Evolutionary conservation across 1,140 invertebrate species (phyloP), one percentile per base, ranked within the genome.

Genomic region (Bombyx mori): DNA sequence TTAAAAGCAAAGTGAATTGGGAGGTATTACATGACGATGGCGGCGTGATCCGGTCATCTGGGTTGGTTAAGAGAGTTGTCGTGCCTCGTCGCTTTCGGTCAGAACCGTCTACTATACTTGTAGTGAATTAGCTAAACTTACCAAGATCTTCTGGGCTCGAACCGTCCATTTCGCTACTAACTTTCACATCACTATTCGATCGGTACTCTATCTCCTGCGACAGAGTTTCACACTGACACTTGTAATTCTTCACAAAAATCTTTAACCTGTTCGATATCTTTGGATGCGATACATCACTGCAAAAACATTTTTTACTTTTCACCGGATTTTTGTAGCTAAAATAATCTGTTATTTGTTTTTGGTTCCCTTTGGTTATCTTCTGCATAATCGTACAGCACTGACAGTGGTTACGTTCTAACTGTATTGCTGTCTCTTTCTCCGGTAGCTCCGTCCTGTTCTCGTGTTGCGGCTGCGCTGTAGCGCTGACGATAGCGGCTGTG

Each of bases 321-420:
- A 6, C n/a, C 12, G 22, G 51, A 8, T 48, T 48, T 57, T 35
- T 67, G 68, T 42, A 22, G 52, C 56, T 61, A 65, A 56, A 82
- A 75, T 69, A 86, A 35, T 83, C 78, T 1, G 71, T 78, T 45
- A 86, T 78, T 0, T 58, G 12, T 7, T 65, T 70, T 49, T 82
- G 79, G 77, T 62, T 60, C 64, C 61, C 66, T 6, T 72, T 76
- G 35, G 60, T 64, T 51, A 83, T 79, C 44, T 55, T 74, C 56
- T 67, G 69, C 26, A 82, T 44, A 12, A 71, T 35, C 3, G 60
- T 2, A 61, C 82, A 86, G 57, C 82, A 86, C n/a, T 50, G 55
- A 42, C 80, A 83, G 45, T 82, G 80, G 10, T 61, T 43, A 52
- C 47, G 9, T 1, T 54, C 18, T 44, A 7, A 3, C 1, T 3